Evolutionary conservation across 2,888 invertebrate species (phyloP).

Genomic region (Caenorhabditis macrosperma): DNA sequence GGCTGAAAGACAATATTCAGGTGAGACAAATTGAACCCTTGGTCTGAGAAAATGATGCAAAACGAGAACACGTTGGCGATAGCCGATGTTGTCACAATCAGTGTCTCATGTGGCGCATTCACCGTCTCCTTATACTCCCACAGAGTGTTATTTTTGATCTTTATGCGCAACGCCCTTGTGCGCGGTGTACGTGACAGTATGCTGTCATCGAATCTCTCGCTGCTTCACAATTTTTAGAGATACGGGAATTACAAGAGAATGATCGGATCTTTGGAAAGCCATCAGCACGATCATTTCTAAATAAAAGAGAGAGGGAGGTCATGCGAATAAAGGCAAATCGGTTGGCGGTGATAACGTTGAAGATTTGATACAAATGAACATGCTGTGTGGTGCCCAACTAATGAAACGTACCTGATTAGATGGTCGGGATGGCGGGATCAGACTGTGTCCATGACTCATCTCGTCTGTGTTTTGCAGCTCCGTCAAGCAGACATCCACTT

Average conservation of each 20-base stretch:
- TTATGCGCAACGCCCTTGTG: constrained; percentile 39
- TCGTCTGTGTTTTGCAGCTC: constrained; percentile 38
- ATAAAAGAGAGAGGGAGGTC: neutral
- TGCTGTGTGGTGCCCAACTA: no score
- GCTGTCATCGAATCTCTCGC: neutral
- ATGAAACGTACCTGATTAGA: neutral
- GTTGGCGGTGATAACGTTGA: no score
- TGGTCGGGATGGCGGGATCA: neutral
- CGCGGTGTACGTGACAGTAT: constrained; percentile 19
- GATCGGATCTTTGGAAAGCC: constrained; percentile 11
- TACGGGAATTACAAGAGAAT: constrained; percentile 1
- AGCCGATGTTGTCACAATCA: neutral
- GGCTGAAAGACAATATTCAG: constrained; percentile 48
- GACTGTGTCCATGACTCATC: neutral
- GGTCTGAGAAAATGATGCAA: constrained; percentile 34
- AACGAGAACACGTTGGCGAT: constrained; percentile 21
- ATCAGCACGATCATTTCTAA: no score
- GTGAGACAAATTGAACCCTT: constrained; percentile 39
- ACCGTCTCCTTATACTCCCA: constrained; percentile 28
- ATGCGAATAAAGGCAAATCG: no score
- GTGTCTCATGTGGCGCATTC: neutral
- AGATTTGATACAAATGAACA: no score
- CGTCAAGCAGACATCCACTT: constrained; percentile 41
- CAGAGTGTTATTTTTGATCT: constrained; percentile 44
- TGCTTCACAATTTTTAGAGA: constrained; percentile 26